Percentiles rank a stretch among this genome's conserved stretches.
These are phyloP conservation scores for Typhlomys cinereus DNA, from an alignment of 2,113 vertebrate species.

Conservation along the genomic window DNA sequence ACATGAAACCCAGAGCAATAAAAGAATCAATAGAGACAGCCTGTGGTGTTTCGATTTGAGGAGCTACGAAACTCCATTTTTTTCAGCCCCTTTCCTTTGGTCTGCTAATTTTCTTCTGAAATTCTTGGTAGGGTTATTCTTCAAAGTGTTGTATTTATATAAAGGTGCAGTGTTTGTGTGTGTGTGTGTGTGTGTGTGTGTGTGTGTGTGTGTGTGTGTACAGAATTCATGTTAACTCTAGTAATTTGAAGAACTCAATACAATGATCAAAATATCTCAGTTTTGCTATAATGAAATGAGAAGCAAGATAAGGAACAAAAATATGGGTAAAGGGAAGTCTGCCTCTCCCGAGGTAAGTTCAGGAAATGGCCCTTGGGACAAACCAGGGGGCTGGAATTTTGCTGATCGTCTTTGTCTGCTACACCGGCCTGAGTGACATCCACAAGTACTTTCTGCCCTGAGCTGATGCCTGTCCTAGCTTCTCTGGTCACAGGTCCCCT, in stretches of 20 bases:
- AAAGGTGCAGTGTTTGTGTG: neutral
- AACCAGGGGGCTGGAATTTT: too few species aligned
- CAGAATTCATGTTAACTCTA: neutral
- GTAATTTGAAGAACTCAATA: neutral
- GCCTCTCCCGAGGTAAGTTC: too few species aligned
- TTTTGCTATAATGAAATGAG: neutral
- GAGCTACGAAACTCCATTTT: too few species aligned
- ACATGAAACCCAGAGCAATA: neutral
- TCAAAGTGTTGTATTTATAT: neutral
- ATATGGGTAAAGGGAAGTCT: neutral
- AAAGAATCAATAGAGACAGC: neutral
- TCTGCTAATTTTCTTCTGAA: neutral
- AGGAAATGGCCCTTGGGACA: too few species aligned
- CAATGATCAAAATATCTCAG: neutral
- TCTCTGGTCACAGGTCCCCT: too few species aligned
- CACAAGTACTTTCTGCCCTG: too few species aligned
- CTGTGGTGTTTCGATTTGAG: neutral
- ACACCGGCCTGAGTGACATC: too few species aligned
- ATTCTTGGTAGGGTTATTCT: neutral
- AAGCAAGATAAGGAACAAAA: neutral
- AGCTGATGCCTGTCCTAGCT: too few species aligned
- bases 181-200: neutral
- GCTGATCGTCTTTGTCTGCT: too few species aligned
- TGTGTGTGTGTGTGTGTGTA: too few species aligned
- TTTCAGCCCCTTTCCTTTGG: neutral